Evolutionary conservation across 1,140 invertebrate species (phyloP), one percentile per base, ranked within the genome.

Genomic region (Lordiphosa stackelbergi): DNA sequence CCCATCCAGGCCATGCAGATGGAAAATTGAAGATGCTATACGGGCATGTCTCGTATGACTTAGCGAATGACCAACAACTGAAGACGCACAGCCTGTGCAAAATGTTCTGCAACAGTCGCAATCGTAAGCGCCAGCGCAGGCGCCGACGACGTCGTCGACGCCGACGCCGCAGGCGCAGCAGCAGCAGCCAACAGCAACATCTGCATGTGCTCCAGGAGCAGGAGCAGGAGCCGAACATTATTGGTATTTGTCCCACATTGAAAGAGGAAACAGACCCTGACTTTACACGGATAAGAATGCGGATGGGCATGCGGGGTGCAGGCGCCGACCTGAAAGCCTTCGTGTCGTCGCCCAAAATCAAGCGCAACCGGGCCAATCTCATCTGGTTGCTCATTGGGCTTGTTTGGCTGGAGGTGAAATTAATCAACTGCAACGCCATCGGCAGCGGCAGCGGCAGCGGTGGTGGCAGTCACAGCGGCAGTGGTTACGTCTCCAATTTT

Each of bases 361-460:
- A 85, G 42, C 65, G 73, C 1, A 73, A 70, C 36, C 66, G 77
- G 0, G 41, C 70, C 0, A 86, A 86, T 57, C 73, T 86, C 7
- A 53, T 87, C 2, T 86, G 85, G 85, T 47, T 86, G n/a, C 57
- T 86, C 4, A 85, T 86, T 40, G 85, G 85, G 4, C 65, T 86
- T 8, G 84, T 86, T 12, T 86, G 85, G 85, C 64, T 86, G 6
- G 85, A 86, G 43, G 64, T 73, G 6, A 83, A 85, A 36, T 51
- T 85, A 19, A 75, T 86, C 11, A 85, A 85, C 43, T 86, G 85
- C 59, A 72, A 66, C 51, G 61, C 77, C 4, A 69, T 85, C 22
- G 22, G 22, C 22, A 19, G 19, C 19, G 19, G 16, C 16, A 16
- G 16, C 38, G 48, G 49, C 6, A 62, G 48, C 34, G 59, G 57